Evolutionary conservation across 2,888 invertebrate species (phyloP), one percentile per base, ranked within the genome.

Genomic region (Protodeltote pygarga): DNA sequence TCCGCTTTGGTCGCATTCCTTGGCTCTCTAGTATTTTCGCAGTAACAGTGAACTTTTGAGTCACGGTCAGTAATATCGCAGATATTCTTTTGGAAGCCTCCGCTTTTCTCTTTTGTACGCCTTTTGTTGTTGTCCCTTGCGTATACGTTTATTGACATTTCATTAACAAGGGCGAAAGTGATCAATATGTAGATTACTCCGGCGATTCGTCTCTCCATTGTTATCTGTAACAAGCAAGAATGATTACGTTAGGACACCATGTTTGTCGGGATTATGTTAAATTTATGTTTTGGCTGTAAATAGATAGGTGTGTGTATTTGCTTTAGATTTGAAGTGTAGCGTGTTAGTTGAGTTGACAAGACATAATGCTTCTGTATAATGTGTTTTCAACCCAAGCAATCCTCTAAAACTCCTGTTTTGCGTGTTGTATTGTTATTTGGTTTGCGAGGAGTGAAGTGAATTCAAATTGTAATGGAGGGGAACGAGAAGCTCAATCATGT

Each of bases 1-100:
- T 95, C 95, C 31, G 95, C 95, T 67, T 95, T 94, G 27, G 95
- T 94, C 13, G 95, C 95, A 71, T 93, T 92, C 61, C 83, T 82
- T 21, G 85, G 85, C 46, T 91, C 87, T 42, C 92, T 89, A 31
- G 92, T 89, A 40, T 92, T 93, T 69, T 94, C 93, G 76, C 96
- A 96, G 77, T 94, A 93, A 83, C 96, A 96, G 70, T 93, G 94
- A 48, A 95, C 92, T 68, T 94, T 94, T 0, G 93, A 89, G 37
- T 93, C 90, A 21, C 89, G 82, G 58, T 87, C 92, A 24, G 93
- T 92, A 51, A 94, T 90, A 67, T 93, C 93, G 68, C 94, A 94
- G 34, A 94, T 91, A 73, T 94, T 94, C 62, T 87, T 89, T 59
- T 87, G 87, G 54, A 91, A 89, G n/a, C 91, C 90, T 1, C 90